Base-by-base conservation (phyloP, 2,797 vertebrate genomes). In the Tachyglossus aculeatus region DNA sequence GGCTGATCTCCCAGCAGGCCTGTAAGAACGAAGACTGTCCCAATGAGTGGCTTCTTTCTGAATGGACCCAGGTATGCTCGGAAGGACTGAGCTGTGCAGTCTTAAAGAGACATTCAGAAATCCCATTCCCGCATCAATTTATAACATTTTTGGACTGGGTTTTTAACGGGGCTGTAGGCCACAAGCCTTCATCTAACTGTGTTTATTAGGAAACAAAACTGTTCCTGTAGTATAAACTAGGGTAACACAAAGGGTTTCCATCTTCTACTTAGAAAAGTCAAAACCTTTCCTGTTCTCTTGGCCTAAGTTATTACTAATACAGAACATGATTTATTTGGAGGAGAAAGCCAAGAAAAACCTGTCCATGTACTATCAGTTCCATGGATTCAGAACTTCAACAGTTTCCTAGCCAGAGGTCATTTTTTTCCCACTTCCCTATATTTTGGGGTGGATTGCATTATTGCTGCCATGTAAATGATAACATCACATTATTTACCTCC, bases 61-160 rank as follows among this genome's bases (percentile, higher is more conserved):
- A 95, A 52, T 98, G 97, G 97, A 93, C 95, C 50, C 92, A 96
- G 96, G 97, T 98, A 91, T 21, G 77, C 16, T 37, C 36, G 11
- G 27, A 43, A 48, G 38, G 41, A 60, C 27, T 37, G 22, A n/a
- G n/a, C 4, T 4, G 37, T 38, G 34, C 7, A 40, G 3, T 8
- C 3, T 11, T 11, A 31, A 22, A 14, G 9, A 31, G 45, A n/a
- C 5, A 7, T 13, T 44, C 18, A 4, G 16, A 32, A 47, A 14
- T 7, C 2, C 22, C 47, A 7, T 59, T 43, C 57, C 50, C 40
- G 25, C 43, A 64, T 27, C 38, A 38, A 7, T 44, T 39, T 68
- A 32, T 24, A 27, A 33, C 3, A 29, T 19, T 10, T 11, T 27
- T 6, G 31, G 32, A 77, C 41, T 38, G 57, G n/a, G 41, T 21